These are phyloP conservation scores for Craniophora ligustri DNA, from an alignment of 2,888 invertebrate genomes.

Conservation along the genomic window DNA sequence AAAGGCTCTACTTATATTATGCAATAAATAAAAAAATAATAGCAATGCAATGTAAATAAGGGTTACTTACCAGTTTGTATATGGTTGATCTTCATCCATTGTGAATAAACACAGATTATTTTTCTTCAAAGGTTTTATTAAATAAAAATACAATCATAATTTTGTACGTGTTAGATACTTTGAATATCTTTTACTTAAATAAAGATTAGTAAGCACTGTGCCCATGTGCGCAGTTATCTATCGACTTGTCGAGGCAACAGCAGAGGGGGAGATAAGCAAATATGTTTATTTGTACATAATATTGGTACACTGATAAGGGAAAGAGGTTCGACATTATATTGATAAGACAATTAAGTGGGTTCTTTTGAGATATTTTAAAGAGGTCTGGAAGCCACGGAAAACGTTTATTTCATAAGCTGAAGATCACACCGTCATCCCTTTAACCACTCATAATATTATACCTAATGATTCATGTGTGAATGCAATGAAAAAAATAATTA, in stretches of 20 bases:
- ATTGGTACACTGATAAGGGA: conserved; percentile 43
- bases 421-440: too few relatives aligned
- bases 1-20: too few relatives aligned
- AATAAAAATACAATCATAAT: background rate
- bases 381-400: too few relatives aligned
- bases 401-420: too few relatives aligned
- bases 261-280: conserved; percentile 50
- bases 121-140: background rate
- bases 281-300: conserved; percentile 46
- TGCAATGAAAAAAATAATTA: too few relatives aligned
- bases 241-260: conserved; percentile 35
- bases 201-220: conserved; percentile 18
- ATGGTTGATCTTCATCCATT: conserved; percentile 40
- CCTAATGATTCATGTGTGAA: too few relatives aligned
- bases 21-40: too few relatives aligned
- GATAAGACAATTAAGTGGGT: too few relatives aligned
- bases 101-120: background rate
- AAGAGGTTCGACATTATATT: conserved; percentile 28
- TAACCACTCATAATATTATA: too few relatives aligned
- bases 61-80: conserved; percentile 42
- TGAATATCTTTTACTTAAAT: too few relatives aligned
- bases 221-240: conserved; percentile 51
- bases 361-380: background rate
- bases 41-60: too few relatives aligned
- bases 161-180: too few relatives aligned